These are phyloP conservation scores for Calyptomena viridis DNA, from an alignment of 2,113 vertebrate species.

Conservation along the genomic window DNA sequence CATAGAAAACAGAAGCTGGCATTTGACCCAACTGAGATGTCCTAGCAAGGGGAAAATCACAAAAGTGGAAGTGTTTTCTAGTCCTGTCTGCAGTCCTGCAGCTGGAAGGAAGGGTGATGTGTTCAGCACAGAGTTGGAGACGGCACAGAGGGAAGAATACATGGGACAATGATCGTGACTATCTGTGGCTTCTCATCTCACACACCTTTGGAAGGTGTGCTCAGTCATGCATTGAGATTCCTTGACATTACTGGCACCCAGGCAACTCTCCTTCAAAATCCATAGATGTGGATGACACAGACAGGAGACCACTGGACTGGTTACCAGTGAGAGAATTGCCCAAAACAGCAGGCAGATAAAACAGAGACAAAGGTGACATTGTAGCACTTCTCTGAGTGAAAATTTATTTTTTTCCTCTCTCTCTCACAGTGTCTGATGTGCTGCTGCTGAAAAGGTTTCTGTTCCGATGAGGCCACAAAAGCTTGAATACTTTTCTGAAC, in stretches of 20 bases:
- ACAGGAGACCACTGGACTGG: background rate
- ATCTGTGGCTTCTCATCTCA: background rate
- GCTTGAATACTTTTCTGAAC: slow-evolving; percentile 24
- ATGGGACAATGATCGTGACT: rapidly evolving
- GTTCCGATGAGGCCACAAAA: slow-evolving; percentile 28
- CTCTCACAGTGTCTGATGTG: background rate
- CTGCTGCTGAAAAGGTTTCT: background rate
- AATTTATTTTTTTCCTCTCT: background rate
- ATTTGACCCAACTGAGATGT: background rate
- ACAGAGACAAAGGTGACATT: slow-evolving; percentile 21
- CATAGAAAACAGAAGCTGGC: background rate
- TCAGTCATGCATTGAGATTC: background rate
- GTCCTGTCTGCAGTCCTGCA: background rate
- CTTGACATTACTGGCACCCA: rapidly evolving
- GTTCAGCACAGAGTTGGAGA: background rate
- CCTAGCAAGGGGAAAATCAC: background rate
- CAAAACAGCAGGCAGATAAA: background rate
- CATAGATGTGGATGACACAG: rapidly evolving
- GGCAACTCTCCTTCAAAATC: background rate
- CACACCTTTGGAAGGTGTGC: background rate
- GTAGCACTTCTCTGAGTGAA: background rate
- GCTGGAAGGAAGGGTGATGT: background rate
- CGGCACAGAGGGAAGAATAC: background rate
- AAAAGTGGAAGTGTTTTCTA: background rate
- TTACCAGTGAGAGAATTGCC: background rate